Base-by-base conservation (phyloP, 2,888 invertebrate genomes). In the Drosophila acutilabella region DNA sequence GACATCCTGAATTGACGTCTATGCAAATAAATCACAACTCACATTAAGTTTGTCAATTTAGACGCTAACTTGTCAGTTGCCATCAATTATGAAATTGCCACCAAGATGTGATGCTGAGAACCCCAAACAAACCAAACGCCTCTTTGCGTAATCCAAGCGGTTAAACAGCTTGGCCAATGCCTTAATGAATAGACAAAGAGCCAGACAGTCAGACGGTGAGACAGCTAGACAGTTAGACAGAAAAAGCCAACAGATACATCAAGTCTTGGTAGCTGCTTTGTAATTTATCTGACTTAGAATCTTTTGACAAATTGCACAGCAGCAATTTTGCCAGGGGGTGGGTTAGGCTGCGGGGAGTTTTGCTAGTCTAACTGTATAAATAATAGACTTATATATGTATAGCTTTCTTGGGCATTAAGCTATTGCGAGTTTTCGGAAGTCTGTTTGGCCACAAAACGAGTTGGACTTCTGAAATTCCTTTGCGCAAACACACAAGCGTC, bases 51-150 rank as follows among this genome's bases (percentile, higher is more conserved):
- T 81, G 78, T 75, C 82, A 80, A 69, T 73, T 80, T 81, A 60
- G 75, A 72, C 60, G 64, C 71, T 79, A 72, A 79, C 74, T 71
- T 84, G 88, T 79, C 88, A 88, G 80, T 57, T 83, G 80, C 74
- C 82, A 78, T 85, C 80, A 88, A 82, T 88, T 88, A 85, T 88
- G 83, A 85, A 87, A 85, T 87, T 80, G 77, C 74, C 70, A 54
- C 53, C 51, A 42, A 42, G 56, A 64, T 53, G 44, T 41, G 58
- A 61, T 59, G 47, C 51, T 51, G 50, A 59, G 64, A 67, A 73
- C 52, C 47, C 52, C 47, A 11, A 67, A 73, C 56, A 47, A 11
- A 42, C 56, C 44, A 11, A 58, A 48, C 69, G 66, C 64, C 69
- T 65, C 8, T 54, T 82, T 82, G 83, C 83, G 83, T 81, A 82